Base-by-base conservation (phyloP, 2,797 vertebrate genomes). In the Coluber constrictor region DNA sequence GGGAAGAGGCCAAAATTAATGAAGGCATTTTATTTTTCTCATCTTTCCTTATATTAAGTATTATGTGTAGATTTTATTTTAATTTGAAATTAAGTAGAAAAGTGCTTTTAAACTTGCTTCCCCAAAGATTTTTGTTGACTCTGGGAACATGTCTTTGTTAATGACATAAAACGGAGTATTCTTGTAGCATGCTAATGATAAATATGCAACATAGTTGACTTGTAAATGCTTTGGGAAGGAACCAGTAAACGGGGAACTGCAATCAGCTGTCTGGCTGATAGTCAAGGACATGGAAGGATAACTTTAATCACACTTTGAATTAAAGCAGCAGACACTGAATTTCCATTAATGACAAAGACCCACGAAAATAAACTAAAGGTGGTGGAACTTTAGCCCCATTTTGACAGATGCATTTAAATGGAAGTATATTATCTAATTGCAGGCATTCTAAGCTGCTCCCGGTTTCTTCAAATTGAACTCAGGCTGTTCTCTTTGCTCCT, bases 121-220 rank as follows among this genome's bases (percentile, higher is more conserved):
- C 74, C 74, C 37, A 23, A 83, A 83, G 10, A 4, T 47, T 83
- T 37, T 37, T 51, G 6, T 37, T 57, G 86, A 8, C 27, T 37
- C 29, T 92, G 56, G 56, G 3, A 89, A 63, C 56, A 91, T 61
- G 37, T 6, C 56, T 12, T 63, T 88, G 88, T 90, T 88, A 59
- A 29, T 0, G 0, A 7, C 9, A 89, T 83, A 32, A 63, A 0
- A 54, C 11, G 15, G 79, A 93, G 86, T 55, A 51, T 0, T 0
- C 27, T 57, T 91, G 88, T 89, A 90, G 93, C 0, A 0, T 90
- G 95, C 91, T 95, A 92, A 91, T 95, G 93, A 96, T 97, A 97
- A 97, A 95, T 95, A 96, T 96, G 96, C 92, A 95, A 25, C 66
- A 96, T 94, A 92, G 90, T 97, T 96, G 96, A 97, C 95, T 96